Conservation (phyloP, 2,797 vertebrate genomes). For the Gallirallus australis region DNA sequence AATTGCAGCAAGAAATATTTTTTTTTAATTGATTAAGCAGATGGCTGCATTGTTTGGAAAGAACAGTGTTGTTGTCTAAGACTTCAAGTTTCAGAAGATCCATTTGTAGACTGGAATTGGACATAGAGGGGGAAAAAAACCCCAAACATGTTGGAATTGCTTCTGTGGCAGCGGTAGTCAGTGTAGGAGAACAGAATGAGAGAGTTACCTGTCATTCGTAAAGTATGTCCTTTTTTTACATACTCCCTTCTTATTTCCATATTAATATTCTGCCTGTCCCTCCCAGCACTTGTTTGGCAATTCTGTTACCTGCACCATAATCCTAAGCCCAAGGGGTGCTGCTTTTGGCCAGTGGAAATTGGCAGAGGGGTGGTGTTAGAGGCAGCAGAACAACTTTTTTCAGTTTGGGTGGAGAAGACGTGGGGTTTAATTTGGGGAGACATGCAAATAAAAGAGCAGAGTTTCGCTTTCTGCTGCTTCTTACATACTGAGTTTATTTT, state of each 20-base stretch:
- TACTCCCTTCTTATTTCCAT: not conserved
- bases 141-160: not conserved
- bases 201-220: not conserved
- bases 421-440: not conserved
- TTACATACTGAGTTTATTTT: not conserved
- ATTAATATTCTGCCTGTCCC: not conserved
- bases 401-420: not conserved
- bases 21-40: not conserved
- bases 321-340: not conserved
- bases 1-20: not conserved
- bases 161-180: not conserved
- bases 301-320: not conserved
- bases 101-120: not conserved
- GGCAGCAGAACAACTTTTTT: not conserved
- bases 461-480: not conserved
- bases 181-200: not conserved
- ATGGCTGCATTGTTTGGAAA: constrained; percentile 32
- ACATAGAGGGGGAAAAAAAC: not conserved
- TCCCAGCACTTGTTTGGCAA: not conserved
- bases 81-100: not conserved
- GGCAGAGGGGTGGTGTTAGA: not conserved
- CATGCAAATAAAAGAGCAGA: not conserved
- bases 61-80: not conserved
- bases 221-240: not conserved
- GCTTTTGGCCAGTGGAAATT: not conserved